Base-by-base conservation (phyloP, 2,797 vertebrate species). In the Sylvia borin region DNA sequence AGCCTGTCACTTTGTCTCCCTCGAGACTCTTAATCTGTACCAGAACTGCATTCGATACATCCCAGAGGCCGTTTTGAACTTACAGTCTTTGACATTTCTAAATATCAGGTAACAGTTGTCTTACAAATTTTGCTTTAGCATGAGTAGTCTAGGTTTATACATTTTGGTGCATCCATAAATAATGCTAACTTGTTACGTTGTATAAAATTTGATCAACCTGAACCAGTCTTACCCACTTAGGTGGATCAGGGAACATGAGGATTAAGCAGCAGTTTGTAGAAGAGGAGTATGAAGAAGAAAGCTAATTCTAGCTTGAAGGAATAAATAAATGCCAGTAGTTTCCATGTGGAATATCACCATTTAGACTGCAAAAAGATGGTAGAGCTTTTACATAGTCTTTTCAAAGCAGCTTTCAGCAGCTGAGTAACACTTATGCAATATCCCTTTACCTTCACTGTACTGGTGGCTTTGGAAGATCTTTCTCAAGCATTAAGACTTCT, bases 31-130 rank as follows among this genome's bases (percentile, higher is more conserved):
- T 82, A 99, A 99, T 94, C 98, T 99, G 50, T 99, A 99, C 96
- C 99, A 99, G 98, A 99, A 99, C 97, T 99, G 99, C 97, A 98
- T 99, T 89, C 98, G 99, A 21, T 98, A 98, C 32, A 98, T 99
- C 54, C 99, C 99, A 53, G 99, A 99, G 91, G 98, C 98, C 91
- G 97, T 99, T 95, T 65, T 99, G 88, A 99, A 99, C 91, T 97
- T 99, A 57, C 99, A 99, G 96, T 98, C 98, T 12, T 98, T 99
- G 93, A 99, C 98, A 7, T 99, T 98, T 97, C 98, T 99, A 93
- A 99, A 99, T 98, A 98, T 99, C 98, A 99, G 99, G 99, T 99
- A 98, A 98, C 20, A 4, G 43, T 70, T 60, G n/a, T 81, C 24
- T 90, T 90, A 48, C 5, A 62, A 55, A 47, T 38, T 93, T 38